phyloP scores from a whole-genome alignment of 2,888 invertebrate genomes.

The Tiphia femorata region DNA sequence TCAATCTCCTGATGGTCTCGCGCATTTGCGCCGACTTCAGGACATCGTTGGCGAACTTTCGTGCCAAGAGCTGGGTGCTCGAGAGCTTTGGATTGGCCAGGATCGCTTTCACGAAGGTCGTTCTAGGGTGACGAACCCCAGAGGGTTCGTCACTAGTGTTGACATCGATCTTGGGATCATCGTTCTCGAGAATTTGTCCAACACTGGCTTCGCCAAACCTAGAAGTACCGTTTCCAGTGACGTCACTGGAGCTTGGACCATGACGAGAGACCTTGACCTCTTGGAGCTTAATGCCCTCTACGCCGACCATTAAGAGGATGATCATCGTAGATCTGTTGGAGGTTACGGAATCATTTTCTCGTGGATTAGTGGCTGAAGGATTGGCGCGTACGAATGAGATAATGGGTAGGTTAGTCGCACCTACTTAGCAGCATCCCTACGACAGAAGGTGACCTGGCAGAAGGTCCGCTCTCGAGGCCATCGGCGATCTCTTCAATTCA shows the following conservation, averaged over 20 bases:
- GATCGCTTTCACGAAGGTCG: background rate
- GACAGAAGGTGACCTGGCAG: slow-evolving; percentile 36
- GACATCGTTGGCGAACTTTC: slow-evolving; percentile 47
- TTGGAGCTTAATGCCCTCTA: slow-evolving; percentile 30
- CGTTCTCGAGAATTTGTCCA: no score
- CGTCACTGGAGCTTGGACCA: no score
- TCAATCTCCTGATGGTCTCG: slow-evolving; percentile 44
- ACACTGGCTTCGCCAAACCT: no score
- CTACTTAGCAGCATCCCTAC: slow-evolving; percentile 56
- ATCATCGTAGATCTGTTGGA: slow-evolving; percentile 47
- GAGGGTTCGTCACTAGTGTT: background rate
- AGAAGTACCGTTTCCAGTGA: no score
- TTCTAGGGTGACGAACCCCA: background rate
- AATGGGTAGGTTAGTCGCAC: no score
- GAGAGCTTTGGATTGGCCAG: background rate
- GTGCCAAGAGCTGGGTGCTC: slow-evolving; percentile 28
- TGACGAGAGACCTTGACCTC: slow-evolving; percentile 9
- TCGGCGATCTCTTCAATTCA: no score
- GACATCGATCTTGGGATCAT: no score
- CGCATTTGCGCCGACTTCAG: slow-evolving; percentile 47
- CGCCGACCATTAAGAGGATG: slow-evolving; percentile 44
- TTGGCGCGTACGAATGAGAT: no score
- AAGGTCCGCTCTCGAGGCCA: slow-evolving; percentile 42
- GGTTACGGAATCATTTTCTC: no score
- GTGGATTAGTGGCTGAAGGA: no score